These are phyloP conservation scores for Amblyjoppa fuscipennis DNA, from an alignment of 2,888 invertebrate genomes.

Conservation along the genomic window DNA sequence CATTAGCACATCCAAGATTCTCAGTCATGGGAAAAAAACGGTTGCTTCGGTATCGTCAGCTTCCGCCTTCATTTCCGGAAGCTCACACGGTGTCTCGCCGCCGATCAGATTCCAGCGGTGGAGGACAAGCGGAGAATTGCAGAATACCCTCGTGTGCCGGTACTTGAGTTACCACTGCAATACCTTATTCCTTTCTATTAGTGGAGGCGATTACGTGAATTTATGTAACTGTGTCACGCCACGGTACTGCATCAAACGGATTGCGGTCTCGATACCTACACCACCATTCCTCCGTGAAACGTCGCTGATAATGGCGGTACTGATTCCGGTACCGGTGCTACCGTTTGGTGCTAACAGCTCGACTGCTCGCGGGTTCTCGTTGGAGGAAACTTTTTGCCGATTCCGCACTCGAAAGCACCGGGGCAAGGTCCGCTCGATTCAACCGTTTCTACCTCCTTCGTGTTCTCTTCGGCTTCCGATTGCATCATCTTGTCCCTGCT, in stretches of 20 bases:
- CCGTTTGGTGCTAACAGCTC: conserved; percentile 39
- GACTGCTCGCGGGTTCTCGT: conserved; percentile 49
- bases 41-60: neutral
- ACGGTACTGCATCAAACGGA: conserved; percentile 57
- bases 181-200: conserved; percentile 74
- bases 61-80: neutral
- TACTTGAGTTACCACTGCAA: conserved; percentile 36
- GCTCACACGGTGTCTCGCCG: neutral
- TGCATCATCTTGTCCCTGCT: conserved; percentile 66
- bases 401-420: conserved; percentile 59
- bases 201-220: conserved; percentile 70
- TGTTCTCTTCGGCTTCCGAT: conserved; percentile 60
- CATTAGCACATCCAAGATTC: neutral
- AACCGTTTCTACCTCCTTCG: conserved; percentile 58
- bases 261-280: conserved; percentile 44
- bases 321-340: conserved; percentile 51
- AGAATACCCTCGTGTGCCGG: conserved; percentile 15
- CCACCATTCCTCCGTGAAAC: conserved; percentile 17
- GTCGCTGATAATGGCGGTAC: conserved; percentile 48
- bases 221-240: conserved; percentile 73
- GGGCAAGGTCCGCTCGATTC: conserved; percentile 47
- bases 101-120: neutral
- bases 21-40: neutral
- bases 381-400: conserved; percentile 75
- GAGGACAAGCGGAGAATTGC: conserved; percentile 14